Evolutionary conservation across 2,113 vertebrate species (phyloP).

Genomic region (Odobenus rosmarus): DNA sequence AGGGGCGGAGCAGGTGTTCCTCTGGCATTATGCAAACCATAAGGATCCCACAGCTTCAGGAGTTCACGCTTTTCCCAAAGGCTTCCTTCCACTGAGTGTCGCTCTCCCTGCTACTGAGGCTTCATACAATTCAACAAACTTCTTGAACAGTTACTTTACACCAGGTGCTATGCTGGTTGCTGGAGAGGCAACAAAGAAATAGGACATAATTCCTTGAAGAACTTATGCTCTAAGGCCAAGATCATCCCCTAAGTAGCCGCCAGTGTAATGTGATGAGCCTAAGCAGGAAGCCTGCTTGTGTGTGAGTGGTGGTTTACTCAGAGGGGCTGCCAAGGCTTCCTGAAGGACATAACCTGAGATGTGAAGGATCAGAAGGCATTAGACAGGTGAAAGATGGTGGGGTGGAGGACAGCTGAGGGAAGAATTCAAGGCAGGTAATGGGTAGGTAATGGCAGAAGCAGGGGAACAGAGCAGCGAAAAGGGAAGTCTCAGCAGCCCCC

Average conservation of each 20-base stretch:
- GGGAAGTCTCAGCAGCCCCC: accelerated
- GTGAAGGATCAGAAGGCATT: not conserved
- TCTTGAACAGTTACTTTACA: not conserved
- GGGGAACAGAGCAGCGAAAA: too few species aligned
- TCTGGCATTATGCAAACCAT: accelerated
- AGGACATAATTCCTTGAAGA: not conserved
- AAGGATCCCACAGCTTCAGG: not conserved
- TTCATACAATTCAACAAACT: accelerated
- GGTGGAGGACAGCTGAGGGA: too few species aligned
- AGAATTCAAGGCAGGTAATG: not conserved
- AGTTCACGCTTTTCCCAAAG: not conserved
- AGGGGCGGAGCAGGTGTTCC: not conserved
- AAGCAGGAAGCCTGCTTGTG: too few species aligned
- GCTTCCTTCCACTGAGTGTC: accelerated
- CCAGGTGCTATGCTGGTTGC: not conserved
- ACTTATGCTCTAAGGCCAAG: accelerated
- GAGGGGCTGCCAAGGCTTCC: not conserved
- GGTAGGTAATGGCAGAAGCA: not conserved
- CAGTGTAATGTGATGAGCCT: accelerated
- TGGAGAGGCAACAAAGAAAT: not conserved
- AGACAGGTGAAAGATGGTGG: too few species aligned
- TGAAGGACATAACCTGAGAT: not conserved
- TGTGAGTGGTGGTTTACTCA: too few species aligned
- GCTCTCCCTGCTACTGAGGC: not conserved
- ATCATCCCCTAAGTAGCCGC: not conserved